Base-by-base conservation (phyloP, 2,888 invertebrate species). In the Drosophila mimetica region DNA sequence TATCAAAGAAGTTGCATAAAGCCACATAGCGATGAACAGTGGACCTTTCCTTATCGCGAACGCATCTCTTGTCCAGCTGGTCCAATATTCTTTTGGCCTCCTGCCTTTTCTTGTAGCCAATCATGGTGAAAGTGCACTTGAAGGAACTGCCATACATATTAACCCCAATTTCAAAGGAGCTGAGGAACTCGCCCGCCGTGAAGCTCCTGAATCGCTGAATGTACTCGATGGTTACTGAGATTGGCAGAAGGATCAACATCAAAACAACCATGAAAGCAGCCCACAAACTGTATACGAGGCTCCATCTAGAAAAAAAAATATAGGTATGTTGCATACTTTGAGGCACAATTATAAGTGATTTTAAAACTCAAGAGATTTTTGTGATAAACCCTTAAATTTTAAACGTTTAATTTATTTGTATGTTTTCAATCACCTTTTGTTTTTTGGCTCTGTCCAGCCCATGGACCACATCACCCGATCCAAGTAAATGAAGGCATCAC, bases 401-500 rank as follows among this genome's bases (percentile, higher is more conserved):
- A n/a, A n/a, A n/a, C n/a, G n/a, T n/a, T n/a, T n/a, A n/a, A n/a
- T n/a, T n/a, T n/a, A n/a, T n/a, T n/a, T n/a, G n/a, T n/a, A n/a
- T n/a, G n/a, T n/a, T n/a, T n/a, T n/a, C n/a, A n/a, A n/a, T n/a
- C n/a, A n/a, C 57, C 16, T 55, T 20, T 55, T 59, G 7, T 51
- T 28, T 1, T 11, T 9, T 1, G 66, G 13, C n/a, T 41, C 28
- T n/a, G 58, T 51, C 67, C 67, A 69, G 6, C 67, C 67, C 5
- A 50, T 37, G 7, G 44, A 11, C 7, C 32, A 30, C 71, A 84
- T 80, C 5, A 53, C 57, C 0, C 69, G 53, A 65, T 81, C 76
- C 57, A 86, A n/a, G 32, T 81, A 81, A 14, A 61, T 2, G 0
- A 75, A 72, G 3, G 73, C 59, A 59, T 81, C 86, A 0, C 84